Evolutionary conservation across 2,888 invertebrate genomes (phyloP), one percentile per base, ranked within the genome.

Genomic region (Hipparchia semele): DNA sequence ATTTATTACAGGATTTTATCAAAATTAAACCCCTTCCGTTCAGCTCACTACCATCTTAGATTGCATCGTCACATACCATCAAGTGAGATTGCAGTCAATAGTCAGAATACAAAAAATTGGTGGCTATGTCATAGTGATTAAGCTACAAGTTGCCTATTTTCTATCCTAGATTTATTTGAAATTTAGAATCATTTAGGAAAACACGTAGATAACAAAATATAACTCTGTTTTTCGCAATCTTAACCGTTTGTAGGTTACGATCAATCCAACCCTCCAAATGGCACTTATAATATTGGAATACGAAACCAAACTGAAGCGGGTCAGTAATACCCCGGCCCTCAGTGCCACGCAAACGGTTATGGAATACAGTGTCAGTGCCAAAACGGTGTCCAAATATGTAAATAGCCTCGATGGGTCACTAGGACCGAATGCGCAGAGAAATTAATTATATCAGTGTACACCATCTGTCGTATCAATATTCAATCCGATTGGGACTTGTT

Each of bases 381-480:
- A 73, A 71, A 23, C 73, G 56, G 49, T 73, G 70, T 70, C 73
- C 73, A 70, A 68, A 76, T 86, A 86, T 86, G 85, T 84, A 87
- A 87, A 89, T 86, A 82, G 79, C 73, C 70, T 73, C 65, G 65
- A 66, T 79, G 83, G 84, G 84, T 83, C 85, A 84, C 79, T 82
- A 78, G 80, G 80, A 80, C 80, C 82, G 79, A 79, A 80, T 81
- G 79, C 80, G 82, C 79, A 86, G 84, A 84, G 87, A 89, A 87
- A 92, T 92, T 91, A 92, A 92, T 92, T 91, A 91, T 91, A 89
- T 90, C 85, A 84, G 85, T 89, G 86, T 87, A 86, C 82, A 88
- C 90, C 92, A 91, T 91, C 92, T 91, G 90, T 82, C 86, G 84
- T 88, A 89, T 91, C 90, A 90, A 91, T 92, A 91, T 92, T 91